Base-by-base conservation (phyloP, 2,888 invertebrate species). In the Watsonalla binaria region DNA sequence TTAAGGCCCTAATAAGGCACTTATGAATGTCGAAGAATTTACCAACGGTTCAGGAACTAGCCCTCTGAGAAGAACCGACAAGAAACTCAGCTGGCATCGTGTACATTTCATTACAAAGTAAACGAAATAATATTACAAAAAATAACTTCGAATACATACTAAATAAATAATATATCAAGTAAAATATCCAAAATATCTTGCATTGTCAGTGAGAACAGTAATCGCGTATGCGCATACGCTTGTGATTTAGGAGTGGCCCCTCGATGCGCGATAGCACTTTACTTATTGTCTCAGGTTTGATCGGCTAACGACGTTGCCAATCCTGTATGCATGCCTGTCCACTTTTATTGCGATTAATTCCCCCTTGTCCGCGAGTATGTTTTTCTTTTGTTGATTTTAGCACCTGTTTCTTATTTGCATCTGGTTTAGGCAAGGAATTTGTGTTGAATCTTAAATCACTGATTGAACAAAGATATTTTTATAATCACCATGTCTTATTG, bases 241-340 rank as follows among this genome's bases (percentile, higher is more conserved):
- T 68, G 77, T 82, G 84, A 84, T 83, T 84, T 83, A 69, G 69
- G 68, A 75, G 72, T 73, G 60, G 68, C 14, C 49, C 67, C 65
- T 59, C 76, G 83, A 83, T 84, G 72, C 59, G 55, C 72, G 84
- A 84, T 84, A 84, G 70, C 76, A 70, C 71, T 74, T 80, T 84
- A 84, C 80, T 84, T 84, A 85, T 83, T 84, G 84, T 84, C 77
- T 73, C 78, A 76, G 73, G 61, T 66, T 72, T 74, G 81, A 82
- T 82, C 80, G 74, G 69, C 74, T 71, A 71, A 74, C 75, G 74
- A 72, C 71, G 72, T 71, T 67, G 70, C 72, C 74, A 72, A 71
- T 71, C 70, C 51, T 55, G 61, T 79, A 82, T 81, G 75, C 70
- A 63, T 74, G 76, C 80, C 81, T 80, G 71, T 54, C 67, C 71